These are phyloP conservation scores for Gymnoscopelus microlampas DNA, from an alignment of 2,797 vertebrate genomes.

Conservation along the genomic window DNA sequence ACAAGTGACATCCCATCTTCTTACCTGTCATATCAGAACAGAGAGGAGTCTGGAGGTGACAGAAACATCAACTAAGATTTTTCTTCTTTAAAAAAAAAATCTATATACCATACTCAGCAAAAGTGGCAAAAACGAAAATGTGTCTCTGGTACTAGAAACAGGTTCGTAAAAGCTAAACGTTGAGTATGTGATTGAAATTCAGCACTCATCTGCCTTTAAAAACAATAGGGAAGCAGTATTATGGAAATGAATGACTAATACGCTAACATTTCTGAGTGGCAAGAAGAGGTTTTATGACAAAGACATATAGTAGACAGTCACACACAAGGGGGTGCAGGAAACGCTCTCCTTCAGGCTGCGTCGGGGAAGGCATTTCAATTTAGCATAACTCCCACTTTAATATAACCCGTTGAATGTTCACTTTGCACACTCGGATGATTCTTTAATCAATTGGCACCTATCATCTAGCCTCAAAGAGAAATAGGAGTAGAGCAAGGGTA, in stretches of 20 bases:
- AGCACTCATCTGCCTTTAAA: constrained; percentile 50
- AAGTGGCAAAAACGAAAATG: constrained; percentile 27
- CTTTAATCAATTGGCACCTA: neutral
- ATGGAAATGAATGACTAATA: constrained; percentile 60
- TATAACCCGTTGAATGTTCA: constrained; percentile 15
- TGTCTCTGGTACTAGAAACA: constrained; percentile 4
- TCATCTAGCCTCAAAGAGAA: constrained; percentile 36
- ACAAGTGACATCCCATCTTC: constrained; percentile 18
- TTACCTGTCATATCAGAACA: constrained; percentile 18
- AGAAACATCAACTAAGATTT: constrained; percentile 24
- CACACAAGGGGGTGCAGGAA: constrained; percentile 51
- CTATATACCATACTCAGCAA: neutral
- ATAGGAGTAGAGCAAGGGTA: constrained; percentile 30
- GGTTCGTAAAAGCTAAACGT: constrained; percentile 33
- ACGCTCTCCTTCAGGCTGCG: neutral
- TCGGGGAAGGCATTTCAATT: constrained; percentile 47
- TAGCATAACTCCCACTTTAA: constrained; percentile 31
- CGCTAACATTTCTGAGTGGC: constrained; percentile 51
- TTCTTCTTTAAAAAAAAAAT: neutral
- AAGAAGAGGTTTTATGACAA: constrained; percentile 59
- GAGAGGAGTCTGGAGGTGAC: constrained; percentile 28
- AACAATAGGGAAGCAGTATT: constrained; percentile 52
- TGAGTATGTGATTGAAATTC: constrained; percentile 62
- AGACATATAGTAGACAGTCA: constrained; percentile 34
- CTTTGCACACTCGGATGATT: constrained; percentile 20